phyloP scores from a whole-genome alignment of 35 echinoderm and acorn worm genomes.

The Ophioderma brevispina region DNA sequence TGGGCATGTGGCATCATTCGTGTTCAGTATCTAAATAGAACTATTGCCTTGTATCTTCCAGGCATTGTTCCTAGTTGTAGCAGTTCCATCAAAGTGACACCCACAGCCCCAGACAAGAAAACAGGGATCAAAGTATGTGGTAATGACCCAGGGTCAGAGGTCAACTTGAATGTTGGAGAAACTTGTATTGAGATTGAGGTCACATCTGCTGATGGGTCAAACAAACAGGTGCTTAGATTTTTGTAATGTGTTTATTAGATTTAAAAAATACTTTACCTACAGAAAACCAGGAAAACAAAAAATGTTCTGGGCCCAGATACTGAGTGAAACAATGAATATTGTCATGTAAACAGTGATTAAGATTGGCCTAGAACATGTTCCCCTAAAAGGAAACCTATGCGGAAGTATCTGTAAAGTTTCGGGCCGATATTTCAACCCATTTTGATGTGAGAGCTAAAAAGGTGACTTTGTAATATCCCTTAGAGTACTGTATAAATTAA shows the following conservation, averaged over 20 bases:
- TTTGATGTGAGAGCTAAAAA: too few relatives aligned
- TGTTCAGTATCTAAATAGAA: not conserved
- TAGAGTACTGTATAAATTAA: too few relatives aligned
- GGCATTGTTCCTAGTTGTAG: slow-evolving; percentile 74
- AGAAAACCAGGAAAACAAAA: not conserved
- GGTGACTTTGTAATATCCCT: too few relatives aligned
- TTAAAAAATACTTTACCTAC: too few relatives aligned
- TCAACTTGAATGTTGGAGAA: slow-evolving; percentile 79
- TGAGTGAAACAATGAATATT: not conserved
- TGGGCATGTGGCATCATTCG: too few relatives aligned
- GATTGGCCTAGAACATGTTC: too few relatives aligned
- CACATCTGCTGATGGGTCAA: slow-evolving; percentile 89
- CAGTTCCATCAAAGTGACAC: slow-evolving; percentile 62
- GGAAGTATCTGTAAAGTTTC: too few relatives aligned
- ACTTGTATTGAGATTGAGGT: slow-evolving; percentile 78
- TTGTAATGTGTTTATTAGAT: not conserved
- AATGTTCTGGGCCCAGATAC: not conserved
- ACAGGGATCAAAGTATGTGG: slow-evolving; percentile 84
- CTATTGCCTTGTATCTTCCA: slow-evolving; percentile 20
- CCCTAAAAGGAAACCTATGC: too few relatives aligned
- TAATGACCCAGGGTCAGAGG: slow-evolving; percentile 73
- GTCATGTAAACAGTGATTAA: not conserved
- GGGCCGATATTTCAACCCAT: too few relatives aligned
- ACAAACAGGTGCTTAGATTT: slow-evolving; percentile 66
- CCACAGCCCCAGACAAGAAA: slow-evolving; percentile 88